Percentiles rank a stretch among this genome's conserved stretches.
These are phyloP conservation scores for Erinaceus europaeus DNA, from an alignment of 2,113 vertebrate genomes.

Conservation along the genomic window DNA sequence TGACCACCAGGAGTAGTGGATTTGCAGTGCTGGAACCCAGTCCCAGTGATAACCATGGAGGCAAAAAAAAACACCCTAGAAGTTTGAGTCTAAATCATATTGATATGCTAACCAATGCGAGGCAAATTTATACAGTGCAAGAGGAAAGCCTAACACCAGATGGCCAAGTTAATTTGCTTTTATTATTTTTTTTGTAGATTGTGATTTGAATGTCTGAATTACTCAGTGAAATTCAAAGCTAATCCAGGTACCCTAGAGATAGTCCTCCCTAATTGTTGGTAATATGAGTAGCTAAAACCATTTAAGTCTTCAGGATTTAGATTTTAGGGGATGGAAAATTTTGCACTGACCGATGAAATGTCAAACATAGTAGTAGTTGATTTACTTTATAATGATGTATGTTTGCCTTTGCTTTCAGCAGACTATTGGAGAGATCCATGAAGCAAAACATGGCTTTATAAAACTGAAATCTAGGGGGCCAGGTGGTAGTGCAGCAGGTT, in stretches of 20 bases:
- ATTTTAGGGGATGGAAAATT: neutral
- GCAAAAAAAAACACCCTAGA: no score
- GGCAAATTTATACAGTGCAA: neutral
- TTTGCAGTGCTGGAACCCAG: no score
- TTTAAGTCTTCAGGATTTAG: neutral
- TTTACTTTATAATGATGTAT: neutral
- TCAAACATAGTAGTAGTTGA: neutral
- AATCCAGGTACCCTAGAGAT: neutral
- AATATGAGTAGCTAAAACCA: neutral
- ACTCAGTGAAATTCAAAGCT: neutral
- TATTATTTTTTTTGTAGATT: neutral
- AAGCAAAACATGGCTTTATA: neutral
- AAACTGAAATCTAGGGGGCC: neutral
- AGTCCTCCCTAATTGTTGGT: neutral
- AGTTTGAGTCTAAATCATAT: neutral
- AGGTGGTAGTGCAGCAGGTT: no score
- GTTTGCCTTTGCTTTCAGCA: neutral
- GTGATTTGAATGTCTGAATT: neutral
- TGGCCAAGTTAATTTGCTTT: neutral
- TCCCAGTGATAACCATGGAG: no score
- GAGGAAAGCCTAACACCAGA: neutral
- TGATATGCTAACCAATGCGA: neutral
- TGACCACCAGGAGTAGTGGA: no score
- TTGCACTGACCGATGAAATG: neutral
- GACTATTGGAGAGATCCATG: neutral